A percentile compares a stretch with the other conserved stretches of the same genome.
phyloP scores from a whole-genome alignment of 2,113 vertebrate genomes.

The Paradoxurus hermaphroditus region DNA sequence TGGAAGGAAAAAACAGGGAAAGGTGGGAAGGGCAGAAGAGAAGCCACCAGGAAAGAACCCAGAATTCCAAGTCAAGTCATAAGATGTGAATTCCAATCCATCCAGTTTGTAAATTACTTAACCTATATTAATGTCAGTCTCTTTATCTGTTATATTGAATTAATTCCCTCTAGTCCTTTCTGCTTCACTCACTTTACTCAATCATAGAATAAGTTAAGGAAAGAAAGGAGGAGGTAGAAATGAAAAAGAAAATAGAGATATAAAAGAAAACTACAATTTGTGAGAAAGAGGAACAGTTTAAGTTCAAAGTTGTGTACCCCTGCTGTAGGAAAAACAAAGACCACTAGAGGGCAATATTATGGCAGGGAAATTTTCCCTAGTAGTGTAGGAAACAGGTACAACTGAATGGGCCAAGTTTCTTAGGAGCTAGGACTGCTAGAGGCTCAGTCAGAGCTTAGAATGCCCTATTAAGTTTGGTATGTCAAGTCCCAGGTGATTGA shows the following conservation, averaged over 20 bases:
- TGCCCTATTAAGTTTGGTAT: not conserved
- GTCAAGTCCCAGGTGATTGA: not conserved
- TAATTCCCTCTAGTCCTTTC: not conserved
- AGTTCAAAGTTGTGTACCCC: not conserved
- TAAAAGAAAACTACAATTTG: not conserved
- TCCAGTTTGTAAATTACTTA: not conserved
- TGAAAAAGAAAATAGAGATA: not conserved
- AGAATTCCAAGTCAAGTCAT: not conserved
- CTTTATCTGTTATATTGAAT: not conserved
- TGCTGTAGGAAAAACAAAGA: not conserved
- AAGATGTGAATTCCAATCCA: not conserved
- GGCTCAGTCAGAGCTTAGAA: not conserved
- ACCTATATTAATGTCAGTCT: not conserved
- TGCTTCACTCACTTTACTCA: not conserved
- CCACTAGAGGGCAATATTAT: slow-evolving; percentile 42
- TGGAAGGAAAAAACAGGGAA: not conserved
- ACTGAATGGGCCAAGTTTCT: not conserved
- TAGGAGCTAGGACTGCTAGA: not conserved
- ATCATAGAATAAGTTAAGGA: not conserved
- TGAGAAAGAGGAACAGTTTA: not conserved
- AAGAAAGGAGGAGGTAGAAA: not conserved
- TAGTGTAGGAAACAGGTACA: not conserved
- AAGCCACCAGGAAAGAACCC: not conserved
- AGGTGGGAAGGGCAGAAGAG: not conserved
- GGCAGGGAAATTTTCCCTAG: not conserved